phyloP scores from a whole-genome alignment of 2,888 invertebrate species.

The Onthophagus sagittarius region DNA sequence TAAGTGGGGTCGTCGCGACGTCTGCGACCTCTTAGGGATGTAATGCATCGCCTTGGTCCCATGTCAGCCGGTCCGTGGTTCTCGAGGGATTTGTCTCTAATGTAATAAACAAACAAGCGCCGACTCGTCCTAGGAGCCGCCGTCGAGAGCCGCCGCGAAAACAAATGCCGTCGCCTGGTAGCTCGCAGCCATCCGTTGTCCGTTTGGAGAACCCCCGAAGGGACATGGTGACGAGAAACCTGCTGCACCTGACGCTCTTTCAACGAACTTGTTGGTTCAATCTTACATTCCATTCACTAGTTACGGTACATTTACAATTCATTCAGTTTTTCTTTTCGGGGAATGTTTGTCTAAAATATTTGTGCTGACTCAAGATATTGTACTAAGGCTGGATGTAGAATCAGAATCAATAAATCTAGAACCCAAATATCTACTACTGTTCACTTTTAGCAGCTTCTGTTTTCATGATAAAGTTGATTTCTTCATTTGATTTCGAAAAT shows the following conservation, averaged over 20 bases:
- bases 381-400: too few relatives aligned
- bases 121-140: neutral
- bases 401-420: too few relatives aligned
- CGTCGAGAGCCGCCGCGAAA: neutral
- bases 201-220: neutral
- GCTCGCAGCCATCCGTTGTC: neutral
- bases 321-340: too few relatives aligned
- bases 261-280: neutral
- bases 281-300: neutral
- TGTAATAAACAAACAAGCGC: neutral
- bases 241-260: neutral
- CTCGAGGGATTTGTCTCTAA: neutral
- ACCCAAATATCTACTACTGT: too few relatives aligned
- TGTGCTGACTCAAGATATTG: too few relatives aligned
- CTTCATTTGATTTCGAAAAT: too few relatives aligned
- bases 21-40: neutral
- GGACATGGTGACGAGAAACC: neutral
- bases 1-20: neutral
- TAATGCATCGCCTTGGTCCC: neutral
- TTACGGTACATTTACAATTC: neutral
- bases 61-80: neutral
- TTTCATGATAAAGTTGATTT: too few relatives aligned
- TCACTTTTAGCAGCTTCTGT: too few relatives aligned
- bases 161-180: neutral
- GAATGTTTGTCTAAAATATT: too few relatives aligned